Percentiles rank a stretch among this genome's conserved stretches.
Evolutionary conservation across 2,888 invertebrate species (phyloP).

Genomic region (Xestia rhomboidea): DNA sequence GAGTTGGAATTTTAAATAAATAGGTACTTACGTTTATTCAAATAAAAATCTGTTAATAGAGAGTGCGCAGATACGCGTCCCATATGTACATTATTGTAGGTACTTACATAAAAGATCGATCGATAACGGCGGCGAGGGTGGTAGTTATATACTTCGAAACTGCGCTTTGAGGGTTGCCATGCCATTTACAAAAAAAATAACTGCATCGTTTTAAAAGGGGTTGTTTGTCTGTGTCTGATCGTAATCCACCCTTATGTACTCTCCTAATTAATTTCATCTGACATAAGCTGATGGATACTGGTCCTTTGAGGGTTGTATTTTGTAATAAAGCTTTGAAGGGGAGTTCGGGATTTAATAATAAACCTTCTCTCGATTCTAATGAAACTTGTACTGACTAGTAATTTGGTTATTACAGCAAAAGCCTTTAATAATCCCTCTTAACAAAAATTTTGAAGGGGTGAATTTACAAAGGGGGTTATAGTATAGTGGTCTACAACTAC

Average conservation of each 20-base stretch:
- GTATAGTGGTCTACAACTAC: not conserved
- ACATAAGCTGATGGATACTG: not conserved
- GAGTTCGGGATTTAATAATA: not conserved
- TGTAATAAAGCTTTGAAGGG: not conserved
- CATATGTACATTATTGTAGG: not conserved
- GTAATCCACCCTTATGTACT: conserved; percentile 18
- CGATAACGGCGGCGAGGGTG: not conserved
- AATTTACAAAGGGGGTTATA: not conserved
- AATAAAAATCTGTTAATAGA: not conserved
- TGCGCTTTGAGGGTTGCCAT: not conserved
- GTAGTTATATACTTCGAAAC: conserved; percentile 7
- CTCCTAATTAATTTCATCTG: conserved; percentile 2
- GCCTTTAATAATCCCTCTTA: not conserved
- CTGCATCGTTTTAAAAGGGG: not conserved
- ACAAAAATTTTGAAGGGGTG: not conserved
- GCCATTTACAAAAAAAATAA: conserved; percentile 1
- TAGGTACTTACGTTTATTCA: not conserved
- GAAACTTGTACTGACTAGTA: not conserved
- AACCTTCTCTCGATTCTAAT: not conserved
- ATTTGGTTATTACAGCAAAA: conserved; percentile 1
- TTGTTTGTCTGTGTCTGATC: not conserved
- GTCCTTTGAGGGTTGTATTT: conserved; percentile 20
- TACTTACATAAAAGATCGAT: conserved; percentile 3
- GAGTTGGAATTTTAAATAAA: not conserved
- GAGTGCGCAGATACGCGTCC: not conserved